Percentiles rank a stretch among this genome's conserved stretches.
Evolutionary conservation across 2,797 vertebrate species (phyloP).

Genomic region (Emydoidea blandingii): DNA sequence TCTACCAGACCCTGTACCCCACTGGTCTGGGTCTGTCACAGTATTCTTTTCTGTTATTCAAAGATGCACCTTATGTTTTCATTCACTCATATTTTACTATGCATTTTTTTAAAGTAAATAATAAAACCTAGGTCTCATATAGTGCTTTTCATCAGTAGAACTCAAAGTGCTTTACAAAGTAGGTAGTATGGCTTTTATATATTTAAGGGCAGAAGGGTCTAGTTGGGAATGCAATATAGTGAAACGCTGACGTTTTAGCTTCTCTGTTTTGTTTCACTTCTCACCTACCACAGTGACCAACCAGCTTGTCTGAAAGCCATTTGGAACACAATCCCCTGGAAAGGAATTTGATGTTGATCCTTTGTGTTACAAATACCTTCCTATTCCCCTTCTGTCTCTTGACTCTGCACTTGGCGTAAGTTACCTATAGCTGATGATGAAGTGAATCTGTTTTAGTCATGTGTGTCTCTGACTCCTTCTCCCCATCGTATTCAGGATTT

Average conservation of each 20-base stretch:
- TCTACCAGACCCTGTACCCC: too few species aligned
- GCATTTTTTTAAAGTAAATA: not conserved
- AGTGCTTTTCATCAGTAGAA: not conserved
- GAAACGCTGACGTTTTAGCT: not conserved
- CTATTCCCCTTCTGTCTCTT: not conserved
- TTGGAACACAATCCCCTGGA: slow-evolving; percentile 3
- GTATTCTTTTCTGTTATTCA: not conserved
- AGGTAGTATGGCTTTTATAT: too few species aligned
- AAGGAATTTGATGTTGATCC: not conserved
- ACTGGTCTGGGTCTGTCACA: too few species aligned
- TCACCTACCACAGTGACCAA: not conserved
- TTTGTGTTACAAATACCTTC: not conserved
- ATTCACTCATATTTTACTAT: not conserved
- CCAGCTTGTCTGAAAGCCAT: not conserved
- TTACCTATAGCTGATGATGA: not conserved
- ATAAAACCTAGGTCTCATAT: not conserved
- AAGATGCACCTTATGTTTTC: not conserved
- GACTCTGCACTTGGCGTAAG: not conserved
- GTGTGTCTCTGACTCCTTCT: not conserved
- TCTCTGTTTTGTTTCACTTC: slow-evolving; percentile 9
- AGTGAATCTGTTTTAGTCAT: not conserved
- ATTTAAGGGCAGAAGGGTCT: too few species aligned
- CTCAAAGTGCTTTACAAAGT: not conserved
- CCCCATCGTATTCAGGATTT: not conserved
- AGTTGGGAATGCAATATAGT: not conserved